A percentile compares a stretch with the other conserved stretches of the same genome.
phyloP scores from a whole-genome alignment of 2,888 invertebrate genomes.

The Lacanobia oleracea region DNA sequence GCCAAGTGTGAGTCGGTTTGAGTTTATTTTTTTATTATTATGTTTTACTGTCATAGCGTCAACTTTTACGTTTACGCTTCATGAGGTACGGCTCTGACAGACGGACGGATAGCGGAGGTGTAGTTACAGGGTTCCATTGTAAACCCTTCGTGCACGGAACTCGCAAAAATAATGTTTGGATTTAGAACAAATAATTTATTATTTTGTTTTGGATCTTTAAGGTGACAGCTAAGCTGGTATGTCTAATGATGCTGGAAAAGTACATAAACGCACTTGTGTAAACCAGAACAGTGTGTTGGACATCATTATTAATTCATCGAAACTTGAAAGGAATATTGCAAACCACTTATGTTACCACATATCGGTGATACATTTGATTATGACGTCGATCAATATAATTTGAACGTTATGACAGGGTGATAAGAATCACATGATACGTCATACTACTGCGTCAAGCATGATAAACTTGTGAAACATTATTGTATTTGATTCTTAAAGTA shows the following conservation, averaged over 20 bases:
- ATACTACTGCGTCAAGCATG: constrained; percentile 1
- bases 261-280: not conserved
- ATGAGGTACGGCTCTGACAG: too few species aligned
- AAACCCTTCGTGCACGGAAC: too few species aligned
- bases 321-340: constrained; percentile 4
- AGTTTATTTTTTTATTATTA: too few species aligned
- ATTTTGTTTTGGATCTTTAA: too few species aligned
- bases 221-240: too few species aligned
- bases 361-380: not conserved
- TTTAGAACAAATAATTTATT: too few species aligned
- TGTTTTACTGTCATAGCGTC: too few species aligned
- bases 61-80: too few species aligned
- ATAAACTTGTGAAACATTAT: not conserved
- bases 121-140: too few species aligned
- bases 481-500: not conserved
- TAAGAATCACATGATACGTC: constrained; percentile 12
- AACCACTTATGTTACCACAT: constrained; percentile 22
- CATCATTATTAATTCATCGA: not conserved
- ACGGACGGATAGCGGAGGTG: too few species aligned
- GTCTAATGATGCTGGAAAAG: not conserved
- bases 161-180: too few species aligned
- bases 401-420: constrained; percentile 15
- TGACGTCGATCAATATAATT: constrained; percentile 14
- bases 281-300: not conserved
- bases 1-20: too few species aligned